Evolutionary conservation across 1,140 invertebrate genomes (phyloP).

Genomic region (Phymorhynchus buccinoides): DNA sequence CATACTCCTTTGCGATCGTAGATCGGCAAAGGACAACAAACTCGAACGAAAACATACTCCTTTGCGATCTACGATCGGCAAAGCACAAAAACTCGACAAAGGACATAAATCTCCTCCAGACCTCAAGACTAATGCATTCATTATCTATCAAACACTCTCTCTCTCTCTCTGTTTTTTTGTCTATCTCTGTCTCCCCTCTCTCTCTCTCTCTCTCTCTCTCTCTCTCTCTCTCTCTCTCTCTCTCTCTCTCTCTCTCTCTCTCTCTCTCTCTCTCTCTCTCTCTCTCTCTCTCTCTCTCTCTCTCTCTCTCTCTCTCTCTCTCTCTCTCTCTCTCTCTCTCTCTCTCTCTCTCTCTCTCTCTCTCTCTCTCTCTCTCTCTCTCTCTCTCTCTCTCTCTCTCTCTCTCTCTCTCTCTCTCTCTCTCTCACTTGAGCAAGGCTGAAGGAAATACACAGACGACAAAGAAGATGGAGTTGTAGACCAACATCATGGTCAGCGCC

Average conservation of each 20-base stretch:
- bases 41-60: too few species aligned
- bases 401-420: neutral
- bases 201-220: neutral
- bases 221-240: neutral
- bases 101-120: too few species aligned
- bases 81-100: too few species aligned
- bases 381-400: constrained; percentile 8
- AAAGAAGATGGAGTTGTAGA: constrained; percentile 12
- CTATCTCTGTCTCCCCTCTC: neutral
- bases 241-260: constrained; percentile 4
- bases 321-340: neutral
- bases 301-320: neutral
- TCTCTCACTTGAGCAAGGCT: neutral
- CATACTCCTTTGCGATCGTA: too few species aligned
- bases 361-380: constrained; percentile 2
- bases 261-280: neutral
- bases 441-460: too few species aligned
- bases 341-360: neutral
- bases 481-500: constrained; percentile 3
- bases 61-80: too few species aligned
- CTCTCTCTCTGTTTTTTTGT: neutral
- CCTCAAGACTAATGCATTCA: too few species aligned
- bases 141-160: too few species aligned
- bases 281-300: constrained; percentile 14
- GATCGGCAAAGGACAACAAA: too few species aligned